Evolutionary conservation across 2,113 vertebrate genomes (phyloP).

Genomic region (Tichodroma muraria): DNA sequence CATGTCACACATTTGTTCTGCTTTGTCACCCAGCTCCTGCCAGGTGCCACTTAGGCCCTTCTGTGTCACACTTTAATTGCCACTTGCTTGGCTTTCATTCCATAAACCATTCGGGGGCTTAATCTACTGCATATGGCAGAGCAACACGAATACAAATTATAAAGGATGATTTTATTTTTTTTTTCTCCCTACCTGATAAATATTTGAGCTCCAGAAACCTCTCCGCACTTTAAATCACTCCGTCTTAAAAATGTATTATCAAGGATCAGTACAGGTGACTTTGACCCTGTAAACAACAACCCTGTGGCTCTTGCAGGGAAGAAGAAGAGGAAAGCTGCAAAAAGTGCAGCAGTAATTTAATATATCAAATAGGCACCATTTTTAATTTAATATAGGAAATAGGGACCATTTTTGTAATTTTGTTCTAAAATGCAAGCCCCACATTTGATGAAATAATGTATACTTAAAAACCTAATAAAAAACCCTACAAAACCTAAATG

Average conservation of each 20-base stretch:
- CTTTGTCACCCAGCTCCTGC: constrained; percentile 41
- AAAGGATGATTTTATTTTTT: not conserved
- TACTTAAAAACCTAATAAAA: not conserved
- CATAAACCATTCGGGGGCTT: not conserved
- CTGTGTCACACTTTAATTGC: constrained; percentile 27
- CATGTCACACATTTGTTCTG: constrained; percentile 23
- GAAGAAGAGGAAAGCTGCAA: not conserved
- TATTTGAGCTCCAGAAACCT: not conserved
- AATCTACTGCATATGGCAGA: constrained; percentile 3
- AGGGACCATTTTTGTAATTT: not conserved
- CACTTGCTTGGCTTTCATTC: constrained; percentile 15
- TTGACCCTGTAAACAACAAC: not conserved
- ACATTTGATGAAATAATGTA: not conserved
- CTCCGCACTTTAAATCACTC: not conserved
- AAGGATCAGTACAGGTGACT: not conserved
- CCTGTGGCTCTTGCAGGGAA: not conserved
- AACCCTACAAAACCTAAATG: too few relatives aligned
- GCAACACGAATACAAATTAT: constrained; percentile 1
- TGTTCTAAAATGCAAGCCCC: not conserved
- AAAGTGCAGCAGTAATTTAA: not conserved
- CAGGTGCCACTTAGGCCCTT: constrained; percentile 32
- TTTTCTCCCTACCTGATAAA: not conserved
- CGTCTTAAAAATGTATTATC: not conserved
- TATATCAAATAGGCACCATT: too few relatives aligned
- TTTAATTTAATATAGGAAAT: too few relatives aligned